phyloP scores from a whole-genome alignment of 2,113 vertebrate species.

The Neodon shergylaensis region DNA sequence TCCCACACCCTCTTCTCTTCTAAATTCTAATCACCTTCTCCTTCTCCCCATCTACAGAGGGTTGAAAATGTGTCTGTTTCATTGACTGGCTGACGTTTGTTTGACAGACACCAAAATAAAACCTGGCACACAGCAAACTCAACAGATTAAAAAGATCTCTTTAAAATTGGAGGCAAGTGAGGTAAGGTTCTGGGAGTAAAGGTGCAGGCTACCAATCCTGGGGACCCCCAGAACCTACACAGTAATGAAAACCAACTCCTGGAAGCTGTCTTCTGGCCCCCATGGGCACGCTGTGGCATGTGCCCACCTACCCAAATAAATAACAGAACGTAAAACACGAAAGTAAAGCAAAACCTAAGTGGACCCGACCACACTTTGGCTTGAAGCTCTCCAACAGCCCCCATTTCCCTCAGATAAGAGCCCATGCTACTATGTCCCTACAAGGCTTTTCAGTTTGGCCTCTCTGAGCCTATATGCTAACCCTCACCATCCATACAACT shows the following conservation, averaged over 20 bases:
- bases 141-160: background rate
- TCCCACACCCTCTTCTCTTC: background rate
- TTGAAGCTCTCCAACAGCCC: background rate
- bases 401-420: background rate
- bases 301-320: background rate
- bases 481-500: background rate
- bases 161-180: background rate
- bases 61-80: background rate
- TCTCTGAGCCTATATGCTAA: background rate
- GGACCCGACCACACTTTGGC: background rate
- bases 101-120: background rate
- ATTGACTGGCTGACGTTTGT: background rate
- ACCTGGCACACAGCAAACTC: background rate
- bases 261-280: background rate
- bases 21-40: background rate
- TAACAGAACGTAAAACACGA: background rate
- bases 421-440: background rate
- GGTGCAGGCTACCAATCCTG: background rate
- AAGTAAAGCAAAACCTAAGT: background rate
- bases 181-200: no score
- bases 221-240: background rate
- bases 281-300: background rate
- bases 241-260: background rate
- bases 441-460: background rate
- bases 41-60: background rate